These are phyloP conservation scores for Aramus guarauna DNA, from an alignment of 2,113 vertebrate genomes.

Conservation along the genomic window DNA sequence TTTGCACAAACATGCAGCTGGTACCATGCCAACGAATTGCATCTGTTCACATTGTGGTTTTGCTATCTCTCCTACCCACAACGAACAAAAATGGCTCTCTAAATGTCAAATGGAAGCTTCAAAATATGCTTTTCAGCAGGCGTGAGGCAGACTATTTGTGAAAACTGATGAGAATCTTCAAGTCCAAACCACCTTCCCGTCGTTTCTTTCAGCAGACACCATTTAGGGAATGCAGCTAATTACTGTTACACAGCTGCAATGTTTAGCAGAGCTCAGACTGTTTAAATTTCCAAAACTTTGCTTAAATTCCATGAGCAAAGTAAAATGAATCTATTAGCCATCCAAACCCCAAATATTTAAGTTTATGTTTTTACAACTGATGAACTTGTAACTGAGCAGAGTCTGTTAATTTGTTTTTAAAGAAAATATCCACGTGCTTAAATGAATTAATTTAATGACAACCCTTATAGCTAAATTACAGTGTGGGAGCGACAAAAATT, in stretches of 20 bases:
- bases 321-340: background rate
- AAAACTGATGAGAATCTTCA: background rate
- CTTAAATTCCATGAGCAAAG: background rate
- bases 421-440: slow-evolving; percentile 29
- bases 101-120: background rate
- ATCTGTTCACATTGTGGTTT: background rate
- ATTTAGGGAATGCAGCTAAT: background rate
- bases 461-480: background rate
- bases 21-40: slow-evolving; percentile 28
- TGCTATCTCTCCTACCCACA: background rate
- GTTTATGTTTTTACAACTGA: background rate
- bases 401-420: background rate
- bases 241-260: background rate
- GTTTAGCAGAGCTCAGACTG: background rate
- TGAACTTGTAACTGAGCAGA: background rate
- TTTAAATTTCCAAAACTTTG: background rate
- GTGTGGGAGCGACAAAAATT: background rate
- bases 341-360: slow-evolving; percentile 20
- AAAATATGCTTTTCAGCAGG: slow-evolving; percentile 5
- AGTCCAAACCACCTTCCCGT: background rate
- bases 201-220: background rate
- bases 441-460: background rate
- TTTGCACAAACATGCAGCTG: slow-evolving; percentile 9
- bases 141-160: background rate
- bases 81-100: background rate